Conservation (phyloP, 2,797 vertebrate species). For the Siniperca obscura region DNA sequence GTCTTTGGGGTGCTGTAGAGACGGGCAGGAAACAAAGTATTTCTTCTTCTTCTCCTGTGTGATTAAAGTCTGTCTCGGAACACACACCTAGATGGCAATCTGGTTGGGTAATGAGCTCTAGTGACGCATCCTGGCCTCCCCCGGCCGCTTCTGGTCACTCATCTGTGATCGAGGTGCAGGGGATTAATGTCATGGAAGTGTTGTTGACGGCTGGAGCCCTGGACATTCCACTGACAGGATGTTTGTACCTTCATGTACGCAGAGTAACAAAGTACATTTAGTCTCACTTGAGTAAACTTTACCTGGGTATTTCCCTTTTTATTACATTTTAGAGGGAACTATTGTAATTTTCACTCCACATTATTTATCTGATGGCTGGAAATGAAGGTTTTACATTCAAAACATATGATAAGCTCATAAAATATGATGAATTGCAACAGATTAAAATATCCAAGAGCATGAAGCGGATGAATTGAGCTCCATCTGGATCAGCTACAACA, state of each 20-base stretch:
- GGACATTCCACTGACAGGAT: conserved; percentile 19
- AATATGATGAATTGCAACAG: background rate
- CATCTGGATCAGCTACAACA: conserved; percentile 2
- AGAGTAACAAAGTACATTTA: background rate
- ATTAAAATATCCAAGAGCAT: conserved; percentile 7
- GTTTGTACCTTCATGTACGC: conserved; percentile 6
- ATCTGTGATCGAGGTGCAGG: conserved; percentile 61
- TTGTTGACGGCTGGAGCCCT: conserved; percentile 45
- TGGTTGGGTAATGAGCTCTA: conserved; percentile 63
- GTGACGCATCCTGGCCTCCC: conserved; percentile 34
- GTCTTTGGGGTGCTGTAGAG: conserved; percentile 23
- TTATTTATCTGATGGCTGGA: background rate
- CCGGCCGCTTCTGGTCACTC: conserved; percentile 51
- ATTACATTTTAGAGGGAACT: background rate
- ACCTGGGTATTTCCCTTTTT: background rate
- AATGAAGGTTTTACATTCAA: background rate
- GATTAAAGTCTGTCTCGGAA: conserved; percentile 68
- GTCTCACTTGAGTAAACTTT: background rate
- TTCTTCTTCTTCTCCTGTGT: conserved; percentile 32
- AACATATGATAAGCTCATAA: background rate
- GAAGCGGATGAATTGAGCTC: background rate
- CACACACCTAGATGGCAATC: conserved; percentile 67
- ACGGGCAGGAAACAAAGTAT: conserved; percentile 41
- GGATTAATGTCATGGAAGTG: conserved; percentile 67
- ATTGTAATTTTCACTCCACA: background rate